Conservation (phyloP, 2,888 invertebrate species). For the Meiosimyza decipiens region DNA sequence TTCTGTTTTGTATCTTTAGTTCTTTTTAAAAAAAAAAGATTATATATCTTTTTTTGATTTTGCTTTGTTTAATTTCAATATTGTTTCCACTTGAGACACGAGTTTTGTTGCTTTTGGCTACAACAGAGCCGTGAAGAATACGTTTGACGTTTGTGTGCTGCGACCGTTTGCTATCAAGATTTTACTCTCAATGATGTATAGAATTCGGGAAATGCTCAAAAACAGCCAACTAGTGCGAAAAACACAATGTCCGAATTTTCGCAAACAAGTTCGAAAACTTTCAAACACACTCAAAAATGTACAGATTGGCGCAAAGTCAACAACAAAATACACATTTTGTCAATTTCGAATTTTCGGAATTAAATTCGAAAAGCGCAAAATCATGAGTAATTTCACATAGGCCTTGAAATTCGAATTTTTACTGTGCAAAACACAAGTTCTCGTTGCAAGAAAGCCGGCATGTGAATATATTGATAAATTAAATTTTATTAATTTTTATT, state of each 20-base stretch:
- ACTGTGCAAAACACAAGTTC: too few relatives aligned
- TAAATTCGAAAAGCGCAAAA: constrained; percentile 13
- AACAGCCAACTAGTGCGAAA: not conserved
- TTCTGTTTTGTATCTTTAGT: constrained; percentile 4
- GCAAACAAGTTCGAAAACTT: constrained; percentile 4
- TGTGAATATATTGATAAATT: too few relatives aligned
- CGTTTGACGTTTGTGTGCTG: constrained; percentile 40
- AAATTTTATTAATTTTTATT: too few relatives aligned
- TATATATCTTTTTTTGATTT: not conserved
- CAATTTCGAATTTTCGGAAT: constrained; percentile 2
- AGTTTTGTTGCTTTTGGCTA: constrained; percentile 37
- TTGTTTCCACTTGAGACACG: constrained; percentile 21
- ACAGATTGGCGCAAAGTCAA: not conserved
- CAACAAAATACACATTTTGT: not conserved
- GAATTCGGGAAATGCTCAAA: constrained; percentile 1
- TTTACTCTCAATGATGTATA: constrained; percentile 62
- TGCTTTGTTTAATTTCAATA: not conserved
- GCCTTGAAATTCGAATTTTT: constrained; percentile 5
- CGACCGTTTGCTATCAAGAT: constrained; percentile 60
- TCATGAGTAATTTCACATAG: too few relatives aligned
- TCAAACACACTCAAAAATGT: not conserved
- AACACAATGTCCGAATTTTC: constrained; percentile 28
- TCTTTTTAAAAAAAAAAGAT: not conserved
- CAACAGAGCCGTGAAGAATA: constrained; percentile 57
- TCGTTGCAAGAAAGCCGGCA: too few relatives aligned